Evolutionary conservation across 2,797 vertebrate species (phyloP), one percentile per base, ranked within the genome.

Genomic region (Cirrhinus molitorella): DNA sequence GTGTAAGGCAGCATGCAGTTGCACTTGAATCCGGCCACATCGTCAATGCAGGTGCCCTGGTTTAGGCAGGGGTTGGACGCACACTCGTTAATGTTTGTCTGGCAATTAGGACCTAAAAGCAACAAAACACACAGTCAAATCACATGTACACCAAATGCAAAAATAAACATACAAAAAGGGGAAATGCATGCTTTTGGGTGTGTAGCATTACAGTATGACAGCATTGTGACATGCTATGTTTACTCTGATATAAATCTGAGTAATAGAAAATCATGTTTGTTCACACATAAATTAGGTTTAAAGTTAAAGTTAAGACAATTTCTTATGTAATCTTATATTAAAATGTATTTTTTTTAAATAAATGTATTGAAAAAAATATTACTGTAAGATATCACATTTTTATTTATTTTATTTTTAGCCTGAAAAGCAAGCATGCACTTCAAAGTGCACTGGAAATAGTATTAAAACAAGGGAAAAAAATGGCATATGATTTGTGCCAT

Each of bases 51-150:
- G 0, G 93, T 96, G 82, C 98, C 98, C 89, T 98, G 96, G 93
- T 99, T 99, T 85, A 99, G 94, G 91, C 98, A 99, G 0, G 98
- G 98, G 91, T 98, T 99, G 86, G 98, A 99, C 0, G 97, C 97
- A 3, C 98, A 99, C 80, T 99, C 98, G 0, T 99, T 99, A 92
- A 99, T 96, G 89, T 99, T 99, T 86, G 96, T 98, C 91, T 99
- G 98, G 91, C 98, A 99, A 93, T 97, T 99, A 78, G 96, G 97
- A 59, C 98, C 98, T 99, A 91, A 3, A 87, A n/a, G 14, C 23
- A 28, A 25, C 53, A 91, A 61, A 91, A 86, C 86, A 91, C 51
- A 79, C 16, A 11, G 13, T 65, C 40, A 63, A 47, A 45, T 61
- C 37, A 23, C 13, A n/a, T 12, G 63, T 5, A 55, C 55, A 43